Percentiles rank a stretch among this genome's conserved stretches.
Evolutionary conservation across 2,113 vertebrate species (phyloP).

Genomic region (Glaucomys volans): DNA sequence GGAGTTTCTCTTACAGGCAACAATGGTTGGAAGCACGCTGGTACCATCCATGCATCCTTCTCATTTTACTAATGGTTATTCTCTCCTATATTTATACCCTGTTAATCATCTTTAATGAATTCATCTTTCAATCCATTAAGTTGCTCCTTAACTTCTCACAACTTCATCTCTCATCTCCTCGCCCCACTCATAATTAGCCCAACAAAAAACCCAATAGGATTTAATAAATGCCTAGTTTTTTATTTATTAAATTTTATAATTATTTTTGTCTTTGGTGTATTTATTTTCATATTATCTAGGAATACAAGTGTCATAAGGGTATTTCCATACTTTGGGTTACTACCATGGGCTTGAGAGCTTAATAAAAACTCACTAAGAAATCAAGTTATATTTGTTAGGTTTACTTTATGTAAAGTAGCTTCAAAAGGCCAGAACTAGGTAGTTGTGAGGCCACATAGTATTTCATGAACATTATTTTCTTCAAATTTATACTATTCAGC

Average conservation of each 20-base stretch:
- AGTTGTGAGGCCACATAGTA: neutral
- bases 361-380: neutral
- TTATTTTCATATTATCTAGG: neutral
- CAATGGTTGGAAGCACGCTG: neutral
- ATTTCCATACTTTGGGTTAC: neutral
- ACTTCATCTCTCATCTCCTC: neutral
- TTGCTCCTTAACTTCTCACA: neutral
- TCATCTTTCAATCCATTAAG: neutral
- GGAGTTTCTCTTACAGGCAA: neutral
- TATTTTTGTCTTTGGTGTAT: neutral
- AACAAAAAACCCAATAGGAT: neutral
- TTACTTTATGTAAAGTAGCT: neutral
- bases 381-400: neutral
- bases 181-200: neutral
- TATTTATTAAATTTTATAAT: conserved; percentile 31
- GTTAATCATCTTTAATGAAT: neutral
- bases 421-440: neutral
- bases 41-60: neutral
- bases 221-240: neutral
- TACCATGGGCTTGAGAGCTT: neutral
- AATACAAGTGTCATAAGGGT: neutral
- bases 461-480: neutral
- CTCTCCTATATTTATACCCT: neutral
- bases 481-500: conserved; percentile 8
- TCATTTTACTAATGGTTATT: neutral